These are phyloP conservation scores for Patella pellucida DNA, from an alignment of 2,888 invertebrate genomes.

Conservation along the genomic window DNA sequence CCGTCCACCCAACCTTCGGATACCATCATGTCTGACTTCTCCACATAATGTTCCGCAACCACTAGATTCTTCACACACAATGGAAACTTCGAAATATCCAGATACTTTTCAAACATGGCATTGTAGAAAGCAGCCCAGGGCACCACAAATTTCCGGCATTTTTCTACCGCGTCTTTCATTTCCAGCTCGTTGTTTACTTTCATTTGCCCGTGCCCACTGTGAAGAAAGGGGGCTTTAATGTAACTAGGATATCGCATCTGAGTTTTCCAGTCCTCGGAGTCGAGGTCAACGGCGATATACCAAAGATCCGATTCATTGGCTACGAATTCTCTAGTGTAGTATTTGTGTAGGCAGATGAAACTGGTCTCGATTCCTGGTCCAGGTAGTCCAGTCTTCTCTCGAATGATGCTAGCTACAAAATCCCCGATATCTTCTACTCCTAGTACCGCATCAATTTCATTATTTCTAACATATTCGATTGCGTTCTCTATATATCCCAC, in stretches of 20 bases:
- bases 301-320: neutral
- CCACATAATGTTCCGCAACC: neutral
- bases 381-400: neutral
- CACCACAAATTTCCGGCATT: neutral
- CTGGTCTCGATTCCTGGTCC: neutral
- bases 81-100: neutral
- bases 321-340: neutral
- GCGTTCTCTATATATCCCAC: neutral
- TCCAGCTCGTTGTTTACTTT: neutral
- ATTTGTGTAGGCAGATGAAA: neutral
- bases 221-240: neutral
- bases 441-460: neutral
- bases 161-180: neutral
- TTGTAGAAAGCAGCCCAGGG: neutral
- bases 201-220: neutral
- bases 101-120: neutral
- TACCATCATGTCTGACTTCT: neutral
- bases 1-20: neutral
- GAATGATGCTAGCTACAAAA: neutral
- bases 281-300: neutral
- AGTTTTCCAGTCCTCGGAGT: neutral
- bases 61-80: neutral
- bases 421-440: neutral
- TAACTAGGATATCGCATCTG: neutral
- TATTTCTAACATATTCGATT: neutral